Percentiles rank a stretch among this genome's conserved stretches.
These are phyloP conservation scores for Miichthys miiuy DNA, from an alignment of 2,797 vertebrate species.

Conservation along the genomic window DNA sequence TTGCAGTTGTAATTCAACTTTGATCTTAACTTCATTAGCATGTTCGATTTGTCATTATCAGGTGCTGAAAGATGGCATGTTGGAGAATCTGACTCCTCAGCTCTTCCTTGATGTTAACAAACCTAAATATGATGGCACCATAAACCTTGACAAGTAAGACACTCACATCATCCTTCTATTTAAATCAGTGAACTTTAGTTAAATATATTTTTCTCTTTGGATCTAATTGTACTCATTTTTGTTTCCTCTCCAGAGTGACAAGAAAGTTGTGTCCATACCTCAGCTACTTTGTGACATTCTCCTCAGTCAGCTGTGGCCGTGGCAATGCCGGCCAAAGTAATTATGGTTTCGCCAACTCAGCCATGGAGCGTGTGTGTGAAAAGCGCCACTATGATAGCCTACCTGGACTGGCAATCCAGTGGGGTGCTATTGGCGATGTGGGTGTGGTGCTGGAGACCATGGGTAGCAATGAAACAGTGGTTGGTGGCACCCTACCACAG, in stretches of 20 bases:
- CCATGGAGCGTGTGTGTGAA: conserved; percentile 98
- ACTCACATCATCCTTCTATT: not conserved
- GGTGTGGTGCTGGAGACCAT: conserved; percentile 91
- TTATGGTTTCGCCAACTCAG: conserved; percentile 97
- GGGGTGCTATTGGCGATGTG: conserved; percentile 97
- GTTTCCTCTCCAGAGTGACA: conserved; percentile 84
- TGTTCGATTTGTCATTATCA: conserved; percentile 57
- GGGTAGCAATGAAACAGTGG: conserved; percentile 88
- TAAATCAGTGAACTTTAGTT: not conserved
- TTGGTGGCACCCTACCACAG: conserved; percentile 94
- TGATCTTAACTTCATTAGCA: not conserved
- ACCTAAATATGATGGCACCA: conserved; percentile 93
- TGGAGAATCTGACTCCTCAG: conserved; percentile 94
- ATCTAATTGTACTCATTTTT: not conserved
- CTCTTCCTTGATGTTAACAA: conserved; percentile 90
- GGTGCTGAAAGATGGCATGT: conserved; percentile 95
- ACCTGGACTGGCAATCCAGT: conserved; percentile 94
- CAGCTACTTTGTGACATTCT: conserved; percentile 95
- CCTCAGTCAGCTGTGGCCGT: conserved; percentile 96
- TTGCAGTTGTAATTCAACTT: not conserved
- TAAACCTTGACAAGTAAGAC: conserved; percentile 92
- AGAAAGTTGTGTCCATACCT: conserved; percentile 91
- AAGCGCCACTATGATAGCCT: conserved; percentile 87
- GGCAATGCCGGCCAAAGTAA: conserved; percentile 96
- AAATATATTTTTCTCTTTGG: not conserved